These are phyloP conservation scores for Phodopus roborovskii DNA, from an alignment of 2,113 vertebrate species.

Conservation along the genomic window DNA sequence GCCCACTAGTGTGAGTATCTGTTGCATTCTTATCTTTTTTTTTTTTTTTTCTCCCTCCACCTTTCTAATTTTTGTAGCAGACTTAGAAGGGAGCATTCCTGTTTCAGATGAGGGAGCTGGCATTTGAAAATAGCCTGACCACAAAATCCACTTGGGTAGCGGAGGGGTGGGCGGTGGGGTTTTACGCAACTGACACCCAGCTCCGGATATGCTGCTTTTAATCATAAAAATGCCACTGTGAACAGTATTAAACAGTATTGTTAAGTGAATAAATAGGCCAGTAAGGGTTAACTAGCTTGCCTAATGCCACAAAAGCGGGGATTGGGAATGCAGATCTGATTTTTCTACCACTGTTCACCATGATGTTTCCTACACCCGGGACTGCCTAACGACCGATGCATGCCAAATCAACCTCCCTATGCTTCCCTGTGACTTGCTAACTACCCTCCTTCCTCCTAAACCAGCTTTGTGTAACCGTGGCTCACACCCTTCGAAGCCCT, in stretches of 20 bases:
- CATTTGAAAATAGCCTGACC: not conserved
- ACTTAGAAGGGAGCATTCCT: not conserved
- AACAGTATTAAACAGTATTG: constrained; percentile 18
- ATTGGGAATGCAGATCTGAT: not conserved
- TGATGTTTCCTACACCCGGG: not conserved
- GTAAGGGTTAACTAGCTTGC: not conserved
- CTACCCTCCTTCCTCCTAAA: not conserved
- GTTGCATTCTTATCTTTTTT: not conserved
- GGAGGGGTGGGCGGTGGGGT: not conserved
- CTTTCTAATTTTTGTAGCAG: constrained; percentile 29
- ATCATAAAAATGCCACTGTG: not conserved
- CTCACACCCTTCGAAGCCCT: not conserved
- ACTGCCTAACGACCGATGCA: not conserved
- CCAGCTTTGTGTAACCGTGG: not conserved
- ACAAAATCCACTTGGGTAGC: not conserved
- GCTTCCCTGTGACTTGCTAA: not conserved
- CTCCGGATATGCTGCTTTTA: constrained; percentile 23
- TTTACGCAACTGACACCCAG: not conserved
- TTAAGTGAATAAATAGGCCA: not conserved
- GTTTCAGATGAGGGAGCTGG: constrained; percentile 2
- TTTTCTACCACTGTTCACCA: not conserved
- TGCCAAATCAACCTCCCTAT: not conserved
- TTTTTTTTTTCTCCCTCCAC: not conserved
- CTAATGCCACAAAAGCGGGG: not conserved
- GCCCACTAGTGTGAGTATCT: not conserved